These are phyloP conservation scores for Bathynomus jamesi DNA, from an alignment of 1,140 invertebrate species.

Conservation along the genomic window DNA sequence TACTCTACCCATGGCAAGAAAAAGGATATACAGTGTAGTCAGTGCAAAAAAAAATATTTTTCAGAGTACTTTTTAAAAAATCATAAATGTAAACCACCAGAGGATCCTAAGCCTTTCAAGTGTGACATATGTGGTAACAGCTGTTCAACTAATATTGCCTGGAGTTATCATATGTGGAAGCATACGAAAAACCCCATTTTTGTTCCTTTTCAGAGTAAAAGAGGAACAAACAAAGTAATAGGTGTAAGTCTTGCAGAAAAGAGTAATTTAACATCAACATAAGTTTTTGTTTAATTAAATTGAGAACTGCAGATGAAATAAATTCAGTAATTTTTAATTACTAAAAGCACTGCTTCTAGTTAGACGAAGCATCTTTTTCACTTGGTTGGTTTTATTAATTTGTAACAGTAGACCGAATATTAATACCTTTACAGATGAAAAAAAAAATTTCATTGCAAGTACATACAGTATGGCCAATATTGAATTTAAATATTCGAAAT, in stretches of 20 bases:
- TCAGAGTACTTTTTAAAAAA: slow-evolving; percentile 31
- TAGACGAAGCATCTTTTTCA: no score
- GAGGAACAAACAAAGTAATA: not conserved
- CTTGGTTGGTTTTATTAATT: no score
- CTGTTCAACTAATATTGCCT: slow-evolving; percentile 34
- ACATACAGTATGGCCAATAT: no score
- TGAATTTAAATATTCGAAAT: no score
- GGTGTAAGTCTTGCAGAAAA: not conserved
- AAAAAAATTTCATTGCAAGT: no score
- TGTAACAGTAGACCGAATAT: no score
- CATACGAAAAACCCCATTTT: slow-evolving; percentile 37
- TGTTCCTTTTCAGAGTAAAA: slow-evolving; percentile 28
- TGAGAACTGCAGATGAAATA: no score
- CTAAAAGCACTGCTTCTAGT: no score
- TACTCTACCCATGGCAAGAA: slow-evolving; percentile 28
- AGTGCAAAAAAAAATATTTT: slow-evolving; percentile 34
- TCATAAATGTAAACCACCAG: slow-evolving; percentile 32
- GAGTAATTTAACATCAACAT: not conserved
- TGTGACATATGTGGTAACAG: slow-evolving; percentile 36
- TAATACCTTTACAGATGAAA: no score
- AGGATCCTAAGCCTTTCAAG: slow-evolving; percentile 32
- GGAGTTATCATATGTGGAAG: slow-evolving; percentile 38
- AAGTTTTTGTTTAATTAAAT: no score
- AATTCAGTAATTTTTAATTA: no score
- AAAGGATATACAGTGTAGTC: slow-evolving; percentile 28